A percentile compares a stretch with the other conserved stretches of the same genome.
These are phyloP conservation scores for Pseudonaja textilis DNA, from an alignment of 2,113 vertebrate genomes.

Conservation along the genomic window DNA sequence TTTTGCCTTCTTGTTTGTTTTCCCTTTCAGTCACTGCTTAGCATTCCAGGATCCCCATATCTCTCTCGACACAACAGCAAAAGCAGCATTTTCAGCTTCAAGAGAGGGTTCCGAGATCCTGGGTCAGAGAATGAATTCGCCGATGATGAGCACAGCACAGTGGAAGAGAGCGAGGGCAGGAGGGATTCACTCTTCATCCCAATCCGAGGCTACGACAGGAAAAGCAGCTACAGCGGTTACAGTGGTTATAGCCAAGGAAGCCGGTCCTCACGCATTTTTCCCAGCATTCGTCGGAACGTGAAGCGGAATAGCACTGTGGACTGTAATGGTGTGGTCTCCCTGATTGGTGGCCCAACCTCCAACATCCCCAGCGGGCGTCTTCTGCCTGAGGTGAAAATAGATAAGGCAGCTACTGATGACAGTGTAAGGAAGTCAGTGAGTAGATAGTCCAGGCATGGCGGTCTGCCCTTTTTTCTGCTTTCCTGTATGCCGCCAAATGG, in stretches of 20 bases:
- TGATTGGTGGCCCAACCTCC: conserved; percentile 84
- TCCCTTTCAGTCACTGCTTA: conserved; percentile 86
- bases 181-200: conserved; percentile 95
- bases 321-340: conserved; percentile 97
- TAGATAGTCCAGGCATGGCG: conserved; percentile 83
- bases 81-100: conserved; percentile 98
- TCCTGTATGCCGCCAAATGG: conserved; percentile 33
- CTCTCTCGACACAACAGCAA: conserved; percentile 97
- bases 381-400: conserved; percentile 97
- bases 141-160: conserved; percentile 95
- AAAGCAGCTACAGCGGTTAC: conserved; percentile 88
- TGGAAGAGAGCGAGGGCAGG: conserved; percentile 94
- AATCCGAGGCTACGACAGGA: conserved; percentile 80
- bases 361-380: conserved; percentile 87
- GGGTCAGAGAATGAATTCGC: conserved; percentile 96
- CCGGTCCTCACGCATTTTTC: conserved; percentile 88
- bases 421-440: conserved; percentile 82
- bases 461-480: conserved; percentile 42
- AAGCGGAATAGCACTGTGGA: conserved; percentile 98
- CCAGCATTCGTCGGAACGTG: conserved; percentile 84
- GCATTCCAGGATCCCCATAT: conserved; percentile 95
- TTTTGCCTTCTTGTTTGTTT: not conserved
- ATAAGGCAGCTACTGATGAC: conserved; percentile 88
- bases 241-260: conserved; percentile 94
- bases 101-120: conserved; percentile 84